Base-by-base conservation (phyloP, 2,888 invertebrate genomes). In the Trisateles emortualis region DNA sequence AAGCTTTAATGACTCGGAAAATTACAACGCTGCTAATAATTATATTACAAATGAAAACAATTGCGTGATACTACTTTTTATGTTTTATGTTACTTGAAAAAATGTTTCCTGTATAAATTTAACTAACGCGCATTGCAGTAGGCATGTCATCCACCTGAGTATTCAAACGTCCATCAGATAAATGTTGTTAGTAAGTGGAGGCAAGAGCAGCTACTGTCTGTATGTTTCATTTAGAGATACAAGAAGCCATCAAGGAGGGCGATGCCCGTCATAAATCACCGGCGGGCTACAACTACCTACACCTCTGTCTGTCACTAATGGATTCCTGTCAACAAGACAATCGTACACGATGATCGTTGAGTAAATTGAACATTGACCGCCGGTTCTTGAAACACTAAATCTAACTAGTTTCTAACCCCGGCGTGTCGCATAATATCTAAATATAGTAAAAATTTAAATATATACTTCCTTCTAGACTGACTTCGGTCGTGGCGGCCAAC, bases 1-100 rank as follows among this genome's bases (percentile, higher is more conserved):
- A 78, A 79, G 78, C 81, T 83, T 87, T 87, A 89, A 90, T 88
- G 89, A 80, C 71, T 83, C 71, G 86, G 87, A 90, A 90, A 89
- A 90, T 88, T 83, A 88, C 84, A 78, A 66, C 64, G 74, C 72
- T 66, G 67, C 79, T 72, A 77, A 77, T 75, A 72, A 79, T 62
- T 74, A 77, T 72, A 67, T 64, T 59, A 59, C 65, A 67, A 68
- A 81, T 78, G 73, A 81, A 82, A 81, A 79, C 64, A 72, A 67
- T 78, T 68, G 71, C 70, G 74, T 80, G 77, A 73, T 71, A 62
- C 42, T 49, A 54, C 45, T 60, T 68, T 55, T 59, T 50, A 54
- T 46, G 57, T 52, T 59, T n/a, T n/a, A n/a, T n/a, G n/a, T n/a
- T n/a, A n/a, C n/a, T n/a, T n/a, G n/a, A n/a, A n/a, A n/a, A n/a